These are phyloP conservation scores for Drosophila tripunctata DNA, from an alignment of 2,888 invertebrate species.

Conservation along the genomic window DNA sequence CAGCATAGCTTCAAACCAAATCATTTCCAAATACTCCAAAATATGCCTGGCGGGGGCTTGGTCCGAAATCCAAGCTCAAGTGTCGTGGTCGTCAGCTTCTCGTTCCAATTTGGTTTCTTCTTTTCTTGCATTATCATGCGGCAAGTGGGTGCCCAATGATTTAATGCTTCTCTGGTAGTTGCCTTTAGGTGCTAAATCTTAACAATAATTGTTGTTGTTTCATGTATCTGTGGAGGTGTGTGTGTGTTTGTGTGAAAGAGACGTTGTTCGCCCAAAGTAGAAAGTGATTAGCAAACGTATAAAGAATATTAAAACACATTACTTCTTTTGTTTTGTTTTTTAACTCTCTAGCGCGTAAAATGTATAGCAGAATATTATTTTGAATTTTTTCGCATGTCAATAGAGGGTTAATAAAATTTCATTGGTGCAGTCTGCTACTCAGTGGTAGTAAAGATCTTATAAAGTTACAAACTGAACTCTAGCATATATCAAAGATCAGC, in stretches of 20 bases:
- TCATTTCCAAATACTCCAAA: too few species aligned
- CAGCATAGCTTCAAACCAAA: too few species aligned
- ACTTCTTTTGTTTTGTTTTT: too few species aligned
- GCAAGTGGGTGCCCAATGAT: slow-evolving; percentile 46
- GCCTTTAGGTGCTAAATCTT: slow-evolving; percentile 40
- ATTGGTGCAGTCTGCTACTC: too few species aligned
- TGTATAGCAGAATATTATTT: too few species aligned
- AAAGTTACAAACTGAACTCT: too few species aligned
- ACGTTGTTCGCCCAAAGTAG: slow-evolving; percentile 25
- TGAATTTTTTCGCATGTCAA: too few species aligned
- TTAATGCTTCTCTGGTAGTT: slow-evolving; percentile 49
- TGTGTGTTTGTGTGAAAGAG: slow-evolving; percentile 1
- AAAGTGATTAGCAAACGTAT: slow-evolving; percentile 46
- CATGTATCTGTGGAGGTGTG: slow-evolving; percentile 10
- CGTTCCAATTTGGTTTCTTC: slow-evolving; percentile 22
- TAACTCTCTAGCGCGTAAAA: too few species aligned
- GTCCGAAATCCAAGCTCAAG: slow-evolving; percentile 23
- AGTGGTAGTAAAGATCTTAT: too few species aligned
- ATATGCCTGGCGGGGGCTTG: slow-evolving; percentile 24
- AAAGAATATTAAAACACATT: too few species aligned
- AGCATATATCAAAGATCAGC: too few species aligned
- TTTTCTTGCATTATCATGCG: slow-evolving; percentile 36
- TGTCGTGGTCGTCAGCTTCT: slow-evolving; percentile 38
- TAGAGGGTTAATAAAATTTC: too few species aligned
- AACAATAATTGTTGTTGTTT: slow-evolving; percentile 38